Base-by-base conservation (phyloP, 2,888 invertebrate genomes). In the Linyphia triangularis region DNA sequence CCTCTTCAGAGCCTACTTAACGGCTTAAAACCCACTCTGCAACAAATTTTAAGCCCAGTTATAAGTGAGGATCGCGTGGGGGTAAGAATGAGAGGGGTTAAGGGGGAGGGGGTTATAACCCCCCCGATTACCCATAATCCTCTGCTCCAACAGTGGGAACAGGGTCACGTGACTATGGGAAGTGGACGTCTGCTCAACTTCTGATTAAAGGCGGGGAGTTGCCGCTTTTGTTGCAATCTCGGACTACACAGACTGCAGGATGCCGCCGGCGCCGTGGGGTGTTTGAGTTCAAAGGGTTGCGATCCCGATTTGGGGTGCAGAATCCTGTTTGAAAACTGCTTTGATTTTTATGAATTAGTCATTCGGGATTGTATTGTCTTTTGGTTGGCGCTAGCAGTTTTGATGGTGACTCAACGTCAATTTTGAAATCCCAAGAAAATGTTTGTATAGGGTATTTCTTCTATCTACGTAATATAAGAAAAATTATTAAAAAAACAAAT, bases 101-200 rank as follows among this genome's bases (percentile, higher is more conserved):
- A 70, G 83, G 59, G 30, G 40, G 24, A 69, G 40, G 57, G 81
- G 72, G 72, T 37, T 86, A 79, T 79, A 63, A 72, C 85, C 79
- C 79, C 86, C 81, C 86, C 86, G 86, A 88, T 88, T 88, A 75
- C 75, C 65, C 37, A 24, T 61, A 75, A 65, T 67, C 77, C 59
- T 69, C 37, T 26, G n/a, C 33, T 40, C 37, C 67, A 24, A 13
- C 57, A 67, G 28, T 81, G 86, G 86, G 86, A 88, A 88, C 73
- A 81, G 81, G 81, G 63, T 88, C 81, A 81, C 81, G 81, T 88
- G 86, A 22, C 78, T 70, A 40, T 63, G 78, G 78, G 85, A 72
- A 72, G 67, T 16, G 30, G 63, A 22, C 70, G 78, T 40, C 78
- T 78, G 81, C 40, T 33, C 51, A 24, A 43, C 0, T n/a, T 22